Conservation (phyloP, 37 sponge, comb jelly and placozoan species). For the Amphimedon queenslandica region DNA sequence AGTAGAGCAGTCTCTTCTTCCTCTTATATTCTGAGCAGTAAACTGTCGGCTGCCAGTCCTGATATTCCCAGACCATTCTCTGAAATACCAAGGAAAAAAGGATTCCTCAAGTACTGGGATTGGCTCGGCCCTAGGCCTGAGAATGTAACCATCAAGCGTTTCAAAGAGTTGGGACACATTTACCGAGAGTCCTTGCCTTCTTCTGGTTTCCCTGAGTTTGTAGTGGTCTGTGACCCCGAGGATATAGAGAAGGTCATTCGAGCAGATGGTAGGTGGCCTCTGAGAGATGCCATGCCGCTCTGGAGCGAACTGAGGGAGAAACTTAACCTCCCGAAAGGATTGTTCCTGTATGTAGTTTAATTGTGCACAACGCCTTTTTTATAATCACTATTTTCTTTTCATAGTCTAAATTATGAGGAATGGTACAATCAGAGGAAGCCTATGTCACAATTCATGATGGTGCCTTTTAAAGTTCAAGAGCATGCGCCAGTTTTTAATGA, state of each 20-base stretch:
- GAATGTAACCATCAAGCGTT: conserved; percentile 9
- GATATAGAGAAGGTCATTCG: conserved; percentile 51
- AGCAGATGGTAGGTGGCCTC: conserved; percentile 36
- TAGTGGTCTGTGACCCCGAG: conserved; percentile 30
- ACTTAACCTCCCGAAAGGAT: not conserved
- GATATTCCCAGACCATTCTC: conserved; percentile 22
- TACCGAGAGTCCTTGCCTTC: conserved; percentile 35
- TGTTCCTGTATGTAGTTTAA: too few species aligned
- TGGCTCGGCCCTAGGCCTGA: conserved; percentile 24
- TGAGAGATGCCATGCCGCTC: not conserved
- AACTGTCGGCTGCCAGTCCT: too few species aligned
- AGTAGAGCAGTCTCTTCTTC: too few species aligned
- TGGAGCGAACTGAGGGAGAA: not conserved
- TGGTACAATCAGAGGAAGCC: conserved; percentile 46
- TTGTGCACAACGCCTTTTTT: too few species aligned
- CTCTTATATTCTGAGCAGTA: too few species aligned
- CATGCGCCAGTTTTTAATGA: conserved; percentile 31
- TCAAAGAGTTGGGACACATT: conserved; percentile 27
- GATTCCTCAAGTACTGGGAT: too few species aligned
- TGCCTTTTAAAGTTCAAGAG: conserved; percentile 19
- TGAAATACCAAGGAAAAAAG: conserved; percentile 26
- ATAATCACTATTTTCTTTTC: too few species aligned
- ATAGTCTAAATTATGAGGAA: conserved; percentile 37
- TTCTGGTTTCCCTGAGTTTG: conserved; percentile 28
- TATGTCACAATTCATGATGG: conserved; percentile 53